Evolutionary conservation across 1,140 invertebrate species (phyloP).

Genomic region (Plodia interpunctella): DNA sequence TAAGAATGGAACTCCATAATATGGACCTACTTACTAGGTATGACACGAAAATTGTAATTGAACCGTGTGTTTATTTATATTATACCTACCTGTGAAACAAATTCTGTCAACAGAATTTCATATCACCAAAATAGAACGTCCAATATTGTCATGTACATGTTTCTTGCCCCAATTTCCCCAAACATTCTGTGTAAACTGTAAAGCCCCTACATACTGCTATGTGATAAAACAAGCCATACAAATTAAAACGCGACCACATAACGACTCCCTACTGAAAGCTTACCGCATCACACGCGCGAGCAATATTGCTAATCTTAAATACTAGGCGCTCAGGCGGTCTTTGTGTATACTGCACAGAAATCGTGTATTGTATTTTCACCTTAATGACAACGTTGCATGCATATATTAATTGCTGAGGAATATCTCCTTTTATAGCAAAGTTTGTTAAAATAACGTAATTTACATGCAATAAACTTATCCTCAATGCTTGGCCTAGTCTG

Average conservation of each 20-base stretch:
- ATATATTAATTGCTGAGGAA: neutral
- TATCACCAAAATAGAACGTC: too few species aligned
- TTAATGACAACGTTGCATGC: slow-evolving; percentile 2
- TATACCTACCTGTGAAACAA: too few species aligned
- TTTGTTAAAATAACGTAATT: neutral
- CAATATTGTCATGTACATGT: neutral
- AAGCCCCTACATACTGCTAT: slow-evolving; percentile 21
- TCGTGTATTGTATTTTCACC: slow-evolving; percentile 6
- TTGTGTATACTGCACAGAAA: too few species aligned
- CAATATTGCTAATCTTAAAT: slow-evolving; percentile 6
- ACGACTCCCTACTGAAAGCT: slow-evolving; percentile 31
- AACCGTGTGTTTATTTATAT: too few species aligned
- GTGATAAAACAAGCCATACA: slow-evolving; percentile 55
- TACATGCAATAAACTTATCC: too few species aligned
- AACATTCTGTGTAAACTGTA: slow-evolving; percentile 11
- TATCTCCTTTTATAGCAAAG: neutral
- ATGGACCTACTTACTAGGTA: too few species aligned
- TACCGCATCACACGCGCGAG: slow-evolving; percentile 3
- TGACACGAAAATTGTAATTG: too few species aligned
- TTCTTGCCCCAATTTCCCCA: neutral
- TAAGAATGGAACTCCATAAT: too few species aligned
- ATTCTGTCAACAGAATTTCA: too few species aligned
- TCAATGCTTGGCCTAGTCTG: too few species aligned
- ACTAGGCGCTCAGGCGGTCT: slow-evolving; percentile 17
- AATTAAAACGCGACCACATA: slow-evolving; percentile 63